Conservation (phyloP, 2,113 vertebrate species). For the Cynocephalus volans region DNA sequence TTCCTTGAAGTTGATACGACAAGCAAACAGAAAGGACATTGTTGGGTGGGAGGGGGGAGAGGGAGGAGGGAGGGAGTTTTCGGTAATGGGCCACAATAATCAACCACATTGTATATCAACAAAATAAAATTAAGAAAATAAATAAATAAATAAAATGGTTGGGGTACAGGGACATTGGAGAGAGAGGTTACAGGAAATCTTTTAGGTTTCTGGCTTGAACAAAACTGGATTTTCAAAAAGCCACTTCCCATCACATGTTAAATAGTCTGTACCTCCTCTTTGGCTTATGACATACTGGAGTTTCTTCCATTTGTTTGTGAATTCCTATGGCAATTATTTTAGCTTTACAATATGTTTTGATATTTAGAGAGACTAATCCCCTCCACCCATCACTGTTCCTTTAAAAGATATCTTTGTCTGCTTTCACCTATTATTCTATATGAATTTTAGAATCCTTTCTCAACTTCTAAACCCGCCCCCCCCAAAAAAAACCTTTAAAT, state of each 20-base stretch:
- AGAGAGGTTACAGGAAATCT: background rate
- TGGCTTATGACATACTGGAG: background rate
- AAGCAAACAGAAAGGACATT: too few relatives aligned
- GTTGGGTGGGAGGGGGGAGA: too few relatives aligned
- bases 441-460: conserved; percentile 63
- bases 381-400: background rate
- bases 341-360: conserved; percentile 48
- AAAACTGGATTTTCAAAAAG: conserved; percentile 8
- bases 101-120: too few relatives aligned
- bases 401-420: conserved; percentile 37
- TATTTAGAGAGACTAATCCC: background rate
- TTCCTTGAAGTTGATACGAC: too few relatives aligned
- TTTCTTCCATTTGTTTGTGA: conserved; percentile 5
- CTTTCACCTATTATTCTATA: conserved; percentile 9
- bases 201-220: background rate
- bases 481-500: background rate
- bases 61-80: too few relatives aligned
- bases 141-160: conserved; percentile 48
- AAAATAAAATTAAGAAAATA: too few relatives aligned
- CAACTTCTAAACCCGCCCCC: background rate
- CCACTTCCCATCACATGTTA: background rate
- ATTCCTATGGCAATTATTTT: conserved; percentile 47
- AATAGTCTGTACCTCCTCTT: background rate
- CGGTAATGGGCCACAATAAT: too few relatives aligned
- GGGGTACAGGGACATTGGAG: background rate